Evolutionary conservation across 1,140 invertebrate species (phyloP).

Genomic region (Pomacea maculata): DNA sequence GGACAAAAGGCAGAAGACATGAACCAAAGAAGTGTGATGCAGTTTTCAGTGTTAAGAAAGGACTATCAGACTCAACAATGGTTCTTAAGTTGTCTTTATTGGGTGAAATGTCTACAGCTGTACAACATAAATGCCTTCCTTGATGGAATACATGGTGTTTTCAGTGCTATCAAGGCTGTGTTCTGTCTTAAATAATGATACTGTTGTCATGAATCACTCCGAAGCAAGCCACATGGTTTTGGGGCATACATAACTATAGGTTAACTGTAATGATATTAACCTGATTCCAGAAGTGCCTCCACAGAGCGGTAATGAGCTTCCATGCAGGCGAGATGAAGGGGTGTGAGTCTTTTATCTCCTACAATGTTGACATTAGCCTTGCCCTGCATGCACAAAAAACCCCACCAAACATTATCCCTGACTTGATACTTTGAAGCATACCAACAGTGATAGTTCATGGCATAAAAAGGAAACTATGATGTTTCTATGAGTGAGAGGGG

Average conservation of each 20-base stretch:
- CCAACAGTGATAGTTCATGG: background rate
- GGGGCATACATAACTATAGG: too few species aligned
- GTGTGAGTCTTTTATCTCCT: background rate
- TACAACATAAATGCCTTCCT: too few species aligned
- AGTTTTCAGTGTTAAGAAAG: too few species aligned
- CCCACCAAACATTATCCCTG: background rate
- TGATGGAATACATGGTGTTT: too few species aligned
- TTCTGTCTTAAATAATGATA: too few species aligned
- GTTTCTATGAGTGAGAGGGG: background rate
- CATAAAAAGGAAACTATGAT: background rate
- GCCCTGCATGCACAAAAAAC: background rate
- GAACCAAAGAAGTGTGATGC: background rate
- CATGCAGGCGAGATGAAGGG: constrained; percentile 2
- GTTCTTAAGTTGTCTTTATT: too few species aligned
- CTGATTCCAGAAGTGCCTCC: constrained; percentile 7
- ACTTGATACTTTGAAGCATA: background rate
- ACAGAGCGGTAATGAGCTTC: background rate
- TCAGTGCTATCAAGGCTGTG: background rate
- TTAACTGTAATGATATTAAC: background rate
- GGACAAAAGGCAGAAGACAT: background rate
- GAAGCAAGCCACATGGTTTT: too few species aligned
- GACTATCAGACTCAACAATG: too few species aligned
- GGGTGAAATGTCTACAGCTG: too few species aligned
- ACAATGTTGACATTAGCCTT: background rate
- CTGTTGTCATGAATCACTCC: too few species aligned